Conservation (phyloP, 2,888 invertebrate species). For the Orthosia cruda region DNA sequence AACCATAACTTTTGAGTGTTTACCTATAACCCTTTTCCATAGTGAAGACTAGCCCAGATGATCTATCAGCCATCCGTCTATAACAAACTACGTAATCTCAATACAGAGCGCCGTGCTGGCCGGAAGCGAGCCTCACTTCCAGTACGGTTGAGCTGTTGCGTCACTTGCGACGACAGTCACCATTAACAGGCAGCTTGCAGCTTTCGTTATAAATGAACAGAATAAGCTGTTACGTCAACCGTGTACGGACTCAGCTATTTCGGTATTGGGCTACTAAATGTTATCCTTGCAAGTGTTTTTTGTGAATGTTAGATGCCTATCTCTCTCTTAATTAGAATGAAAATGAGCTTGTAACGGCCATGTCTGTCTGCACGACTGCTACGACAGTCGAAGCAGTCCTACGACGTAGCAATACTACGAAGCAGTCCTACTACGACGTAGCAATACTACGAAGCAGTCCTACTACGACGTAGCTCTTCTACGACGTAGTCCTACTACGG, state of each 20-base stretch:
- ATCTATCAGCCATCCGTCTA: slow-evolving; percentile 1
- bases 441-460: neutral
- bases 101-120: slow-evolving; percentile 2
- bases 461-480: neutral
- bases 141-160: slow-evolving; percentile 30
- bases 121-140: slow-evolving; percentile 21
- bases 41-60: no score
- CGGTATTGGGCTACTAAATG: neutral
- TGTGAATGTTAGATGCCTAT: neutral
- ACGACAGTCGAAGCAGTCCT: neutral
- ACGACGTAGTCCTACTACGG: neutral
- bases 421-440: neutral
- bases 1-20: neutral
- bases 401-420: neutral
- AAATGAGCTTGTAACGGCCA: neutral
- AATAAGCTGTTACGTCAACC: slow-evolving; percentile 7
- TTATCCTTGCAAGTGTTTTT: neutral
- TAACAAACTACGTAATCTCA: slow-evolving; percentile 32
- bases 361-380: neutral
- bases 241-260: neutral
- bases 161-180: slow-evolving; percentile 29
- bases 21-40: neutral
- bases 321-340: neutral
- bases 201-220: slow-evolving; percentile 33
- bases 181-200: slow-evolving; percentile 18